Percentiles rank a stretch among this genome's conserved stretches.
Evolutionary conservation across 1,140 invertebrate species (phyloP).

Genomic region (Drosophila nannoptera): DNA sequence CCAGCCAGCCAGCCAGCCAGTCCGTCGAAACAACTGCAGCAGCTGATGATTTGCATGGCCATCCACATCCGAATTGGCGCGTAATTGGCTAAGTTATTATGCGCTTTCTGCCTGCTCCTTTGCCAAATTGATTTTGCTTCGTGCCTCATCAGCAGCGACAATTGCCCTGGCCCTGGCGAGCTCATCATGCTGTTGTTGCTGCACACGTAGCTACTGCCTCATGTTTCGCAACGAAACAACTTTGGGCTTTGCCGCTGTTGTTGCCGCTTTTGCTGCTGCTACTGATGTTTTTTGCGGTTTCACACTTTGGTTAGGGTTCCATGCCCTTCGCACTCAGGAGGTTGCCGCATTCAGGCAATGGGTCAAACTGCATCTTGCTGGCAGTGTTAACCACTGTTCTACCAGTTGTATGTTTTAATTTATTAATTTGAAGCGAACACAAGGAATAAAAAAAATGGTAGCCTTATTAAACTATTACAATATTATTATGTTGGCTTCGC

Average conservation of each 20-base stretch:
- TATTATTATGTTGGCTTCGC: neutral
- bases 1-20: too few species aligned
- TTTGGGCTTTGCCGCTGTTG: slow-evolving; percentile 6
- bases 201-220: slow-evolving; percentile 51
- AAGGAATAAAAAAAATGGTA: slow-evolving; percentile 10
- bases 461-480: slow-evolving; percentile 6
- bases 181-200: slow-evolving; percentile 27
- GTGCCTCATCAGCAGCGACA: slow-evolving; percentile 75
- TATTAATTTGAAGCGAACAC: slow-evolving; percentile 27
- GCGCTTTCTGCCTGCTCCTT: slow-evolving; percentile 59
- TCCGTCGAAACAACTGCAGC: neutral
- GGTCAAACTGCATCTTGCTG: slow-evolving; percentile 38
- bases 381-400: neutral
- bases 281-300: slow-evolving; percentile 79
- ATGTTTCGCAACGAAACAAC: slow-evolving; percentile 31
- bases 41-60: slow-evolving; percentile 53
- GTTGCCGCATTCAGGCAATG: slow-evolving; percentile 47
- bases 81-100: slow-evolving; percentile 74
- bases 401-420: slow-evolving; percentile 45
- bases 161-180: slow-evolving; percentile 57
- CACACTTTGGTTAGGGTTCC: slow-evolving; percentile 78
- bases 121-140: slow-evolving; percentile 73
- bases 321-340: slow-evolving; percentile 62
- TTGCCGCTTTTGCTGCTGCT: slow-evolving; percentile 44
- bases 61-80: slow-evolving; percentile 18